phyloP scores from a whole-genome alignment of 2,797 vertebrate species.

The Diceros bicornis region DNA sequence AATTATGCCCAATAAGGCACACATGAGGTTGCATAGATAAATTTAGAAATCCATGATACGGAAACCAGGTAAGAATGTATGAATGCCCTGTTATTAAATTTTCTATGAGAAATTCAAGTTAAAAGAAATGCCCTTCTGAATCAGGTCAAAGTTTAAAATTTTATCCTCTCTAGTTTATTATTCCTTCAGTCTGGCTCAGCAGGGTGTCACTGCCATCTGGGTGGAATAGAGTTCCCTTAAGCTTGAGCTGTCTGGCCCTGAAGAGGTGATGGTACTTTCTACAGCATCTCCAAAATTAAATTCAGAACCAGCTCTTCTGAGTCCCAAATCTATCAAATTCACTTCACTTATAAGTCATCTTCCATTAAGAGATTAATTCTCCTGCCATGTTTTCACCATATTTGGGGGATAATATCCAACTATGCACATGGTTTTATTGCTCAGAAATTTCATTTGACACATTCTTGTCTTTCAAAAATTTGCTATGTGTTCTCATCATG shows the following conservation, averaged over 20 bases:
- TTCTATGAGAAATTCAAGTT: background rate
- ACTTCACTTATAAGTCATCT: background rate
- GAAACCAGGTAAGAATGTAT: background rate
- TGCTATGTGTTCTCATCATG: too few species aligned
- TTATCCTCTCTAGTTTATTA: background rate
- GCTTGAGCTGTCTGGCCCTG: background rate
- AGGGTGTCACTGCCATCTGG: background rate
- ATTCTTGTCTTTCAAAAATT: background rate
- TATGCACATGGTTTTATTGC: background rate
- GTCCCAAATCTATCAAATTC: background rate
- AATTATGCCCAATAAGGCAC: background rate
- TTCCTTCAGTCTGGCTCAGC: background rate
- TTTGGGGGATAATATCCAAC: background rate
- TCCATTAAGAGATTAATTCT: background rate
- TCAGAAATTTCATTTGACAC: background rate
- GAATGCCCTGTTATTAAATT: too few species aligned
- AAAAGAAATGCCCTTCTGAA: background rate
- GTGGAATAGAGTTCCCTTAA: background rate
- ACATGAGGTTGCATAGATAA: background rate
- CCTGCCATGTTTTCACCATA: background rate
- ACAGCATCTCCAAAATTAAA: background rate
- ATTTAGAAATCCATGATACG: background rate
- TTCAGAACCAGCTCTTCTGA: background rate
- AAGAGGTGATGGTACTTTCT: background rate
- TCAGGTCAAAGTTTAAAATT: background rate